Base-by-base conservation (phyloP, 2,797 vertebrate genomes). In the Onychomys leucogaster region DNA sequence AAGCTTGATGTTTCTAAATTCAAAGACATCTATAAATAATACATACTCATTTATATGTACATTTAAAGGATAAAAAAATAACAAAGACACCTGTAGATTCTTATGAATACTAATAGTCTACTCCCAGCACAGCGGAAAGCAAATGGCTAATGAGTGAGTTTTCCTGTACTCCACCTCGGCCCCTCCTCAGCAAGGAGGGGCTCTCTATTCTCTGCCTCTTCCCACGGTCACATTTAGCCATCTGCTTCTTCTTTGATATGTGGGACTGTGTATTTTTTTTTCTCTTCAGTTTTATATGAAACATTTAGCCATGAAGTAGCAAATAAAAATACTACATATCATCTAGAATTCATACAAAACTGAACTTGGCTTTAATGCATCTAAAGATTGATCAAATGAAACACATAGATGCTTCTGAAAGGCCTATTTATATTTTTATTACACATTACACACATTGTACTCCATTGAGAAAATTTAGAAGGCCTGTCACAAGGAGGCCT, bases 1-100 rank as follows among this genome's bases (percentile, higher is more conserved):
- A 93, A 89, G 95, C 88, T 91, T 43, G 37, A 81, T 92, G 85
- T 95, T 97, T 96, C 95, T 90, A 96, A 96, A 96, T 93, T 93
- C 91, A 96, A 96, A 97, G 89, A 95, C 89, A 83, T 92, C 96
- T 96, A 98, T 98, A 97, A 97, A 98, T 97, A 98, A 98, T 96
- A 98, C 91, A 97, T 82, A 91, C 80, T 96, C 96, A 96, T 97
- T 96, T 97, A 97, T 96, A 96, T 96, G 96, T 94, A 97, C 94
- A 95, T 96, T 97, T 95, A 95, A 96, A 96, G 97, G 95, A 97
- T 96, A 0, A 61, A 86, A 81, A 93, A 92, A 97, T 86, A 92
- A 92, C 85, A 95, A 94, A 96, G 94, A 94, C 92, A 97, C 97
- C 97, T 96, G 83, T 96, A 71, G 96, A 95, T 95, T 90, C 91